Base-by-base conservation (phyloP, 2,888 invertebrate genomes). In the Sphecodes monilicornis region DNA sequence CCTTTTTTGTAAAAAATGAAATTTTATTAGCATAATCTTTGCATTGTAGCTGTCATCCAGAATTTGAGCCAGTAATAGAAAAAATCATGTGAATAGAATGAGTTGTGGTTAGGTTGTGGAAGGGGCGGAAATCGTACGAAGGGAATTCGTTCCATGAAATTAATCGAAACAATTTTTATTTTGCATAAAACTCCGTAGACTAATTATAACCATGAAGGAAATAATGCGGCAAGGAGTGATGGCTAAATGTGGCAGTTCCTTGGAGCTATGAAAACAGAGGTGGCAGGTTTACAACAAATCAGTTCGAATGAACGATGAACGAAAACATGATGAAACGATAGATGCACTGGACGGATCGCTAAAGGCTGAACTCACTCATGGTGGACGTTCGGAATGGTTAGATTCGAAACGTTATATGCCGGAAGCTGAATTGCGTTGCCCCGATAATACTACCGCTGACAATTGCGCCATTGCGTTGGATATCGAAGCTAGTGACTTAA, bases 381-480 rank as follows among this genome's bases (percentile, higher is more conserved):
- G 57, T 57, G 54, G 46, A 39, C 74, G 69, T 60, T 70, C 76
- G 85, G 90, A 91, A 92, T 91, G 88, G 88, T 84, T 89, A 91
- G 90, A 90, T 91, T 90, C 90, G 89, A 84, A 88, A 84, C 87
- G 90, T 86, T 90, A 88, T 85, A 50, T 22, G 84, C 84, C 80
- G 87, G 88, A 88, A 87, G 90, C 86, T 88, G 87, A 90, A 92
- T 88, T 82, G 87, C 76, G 82, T 83, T 46, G 60, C 43, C 70
- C 91, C 90, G 92, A 92, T 93, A 93, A 93, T 92, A 91, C 91
- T 90, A 91, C 91, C 88, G 90, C 85, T 91, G 91, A 92, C 91
- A 91, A 93, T 93, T 93, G 92, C 91, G 86, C 86, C 90, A 89
- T 88, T 89, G 90, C 89, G 89, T 85, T 89, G 86, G 88, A 90